phyloP scores from a whole-genome alignment of 1,140 invertebrate species.

The Drosophila kohkoa region DNA sequence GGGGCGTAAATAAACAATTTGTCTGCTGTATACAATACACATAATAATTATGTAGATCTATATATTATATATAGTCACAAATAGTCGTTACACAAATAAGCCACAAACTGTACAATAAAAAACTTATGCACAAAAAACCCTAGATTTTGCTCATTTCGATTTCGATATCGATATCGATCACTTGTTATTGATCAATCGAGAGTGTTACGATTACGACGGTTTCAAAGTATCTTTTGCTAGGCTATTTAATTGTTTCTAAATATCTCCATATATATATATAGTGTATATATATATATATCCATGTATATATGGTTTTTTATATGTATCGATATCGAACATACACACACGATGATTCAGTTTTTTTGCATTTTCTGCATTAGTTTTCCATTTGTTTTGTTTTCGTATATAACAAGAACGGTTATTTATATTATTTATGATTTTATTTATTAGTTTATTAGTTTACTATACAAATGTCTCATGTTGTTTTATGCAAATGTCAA shows the following conservation, averaged over 20 bases:
- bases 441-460: conserved; percentile 61
- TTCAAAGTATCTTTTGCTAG: conserved; percentile 66
- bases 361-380: conserved; percentile 6
- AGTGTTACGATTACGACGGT: conserved; percentile 67
- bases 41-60: conserved; percentile 31
- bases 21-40: conserved; percentile 28
- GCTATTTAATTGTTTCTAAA: conserved; percentile 57
- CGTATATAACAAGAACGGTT: conserved; percentile 74
- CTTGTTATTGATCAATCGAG: conserved; percentile 23
- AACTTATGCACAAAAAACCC: conserved; percentile 69
- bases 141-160: conserved; percentile 20
- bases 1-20: conserved; percentile 26
- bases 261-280: conserved; percentile 43
- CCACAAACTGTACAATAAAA: conserved; percentile 73
- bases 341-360: conserved; percentile 72
- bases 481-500: conserved; percentile 20
- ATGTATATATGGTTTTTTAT: conserved; percentile 34
- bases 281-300: conserved; percentile 46
- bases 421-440: conserved; percentile 38
- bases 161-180: conserved; percentile 10
- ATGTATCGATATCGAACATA: conserved; percentile 58
- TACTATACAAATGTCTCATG: conserved; percentile 76
- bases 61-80: conserved; percentile 58
- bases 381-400: conserved; percentile 39
- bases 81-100: conserved; percentile 79